Evolutionary conservation across 2,888 invertebrate genomes (phyloP).

Genomic region (Acronicta psi): DNA sequence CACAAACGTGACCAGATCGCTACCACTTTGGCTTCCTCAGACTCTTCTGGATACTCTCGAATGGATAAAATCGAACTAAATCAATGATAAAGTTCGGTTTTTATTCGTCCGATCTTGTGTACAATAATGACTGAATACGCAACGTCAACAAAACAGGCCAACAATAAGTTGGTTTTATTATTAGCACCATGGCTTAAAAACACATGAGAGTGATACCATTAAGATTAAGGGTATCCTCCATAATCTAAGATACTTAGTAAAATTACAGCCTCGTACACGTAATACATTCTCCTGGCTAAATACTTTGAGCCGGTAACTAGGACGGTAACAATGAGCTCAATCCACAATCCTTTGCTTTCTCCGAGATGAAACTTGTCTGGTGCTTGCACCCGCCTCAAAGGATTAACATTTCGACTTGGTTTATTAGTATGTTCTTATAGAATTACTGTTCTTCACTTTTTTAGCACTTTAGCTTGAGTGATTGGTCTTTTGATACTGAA

Average conservation of each 20-base stretch:
- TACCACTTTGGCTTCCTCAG: too few relatives aligned
- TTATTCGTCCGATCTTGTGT: too few relatives aligned
- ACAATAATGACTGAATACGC: too few relatives aligned
- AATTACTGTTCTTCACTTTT: neutral
- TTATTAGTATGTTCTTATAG: constrained; percentile 1
- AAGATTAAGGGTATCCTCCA: constrained; percentile 7
- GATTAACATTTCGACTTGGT: constrained; percentile 31
- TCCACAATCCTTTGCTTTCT: constrained; percentile 36
- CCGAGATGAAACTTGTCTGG: constrained; percentile 34
- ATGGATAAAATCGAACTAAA: too few relatives aligned
- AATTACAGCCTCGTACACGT: constrained; percentile 23
- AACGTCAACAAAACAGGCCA: too few relatives aligned
- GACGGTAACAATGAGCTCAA: constrained; percentile 35
- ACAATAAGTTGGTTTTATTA: neutral
- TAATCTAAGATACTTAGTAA: constrained; percentile 20
- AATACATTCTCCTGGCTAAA: constrained; percentile 35
- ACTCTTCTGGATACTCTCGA: too few relatives aligned
- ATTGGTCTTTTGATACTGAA: neutral
- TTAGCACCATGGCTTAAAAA: neutral
- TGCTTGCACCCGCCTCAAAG: constrained; percentile 21
- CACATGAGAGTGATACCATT: neutral
- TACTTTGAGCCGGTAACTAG: constrained; percentile 38
- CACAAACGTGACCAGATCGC: too few relatives aligned
- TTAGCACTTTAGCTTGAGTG: neutral
- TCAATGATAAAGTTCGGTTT: too few relatives aligned